phyloP scores from a whole-genome alignment of 2,797 vertebrate species.

The Cirrhinus mrigala region DNA sequence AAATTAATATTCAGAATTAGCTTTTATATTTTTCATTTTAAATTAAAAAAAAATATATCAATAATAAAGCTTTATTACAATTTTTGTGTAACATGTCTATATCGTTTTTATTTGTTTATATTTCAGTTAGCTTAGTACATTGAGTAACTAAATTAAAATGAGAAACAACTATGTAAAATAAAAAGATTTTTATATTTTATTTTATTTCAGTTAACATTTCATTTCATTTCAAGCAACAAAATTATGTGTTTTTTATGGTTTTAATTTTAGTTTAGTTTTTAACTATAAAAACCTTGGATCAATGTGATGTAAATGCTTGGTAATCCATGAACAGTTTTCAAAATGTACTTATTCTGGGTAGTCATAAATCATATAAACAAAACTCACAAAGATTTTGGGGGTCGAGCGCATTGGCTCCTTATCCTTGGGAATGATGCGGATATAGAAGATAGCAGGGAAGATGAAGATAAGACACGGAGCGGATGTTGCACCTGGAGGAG shows the following conservation, averaged over 20 bases:
- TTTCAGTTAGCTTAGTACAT: no score
- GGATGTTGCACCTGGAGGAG: conserved; percentile 90
- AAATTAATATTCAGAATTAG: no score
- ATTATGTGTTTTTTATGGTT: not conserved
- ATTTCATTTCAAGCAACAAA: not conserved
- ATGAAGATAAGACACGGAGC: conserved; percentile 99
- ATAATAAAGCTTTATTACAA: no score
- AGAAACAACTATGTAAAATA: no score
- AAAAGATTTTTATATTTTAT: not conserved
- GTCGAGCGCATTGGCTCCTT: conserved; percentile 88
- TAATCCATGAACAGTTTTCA: not conserved
- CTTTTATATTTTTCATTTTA: no score
- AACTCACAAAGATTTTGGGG: conserved; percentile 91
- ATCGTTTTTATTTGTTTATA: no score
- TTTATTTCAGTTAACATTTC: not conserved
- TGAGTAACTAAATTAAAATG: no score
- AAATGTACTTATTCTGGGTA: not conserved
- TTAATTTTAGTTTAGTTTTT: no score
- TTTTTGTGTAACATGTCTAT: no score
- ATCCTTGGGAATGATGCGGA: conserved; percentile 94
- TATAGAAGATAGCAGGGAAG: conserved; percentile 97
- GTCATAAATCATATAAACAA: not conserved
- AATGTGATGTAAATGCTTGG: not conserved
- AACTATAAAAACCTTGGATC: not conserved
- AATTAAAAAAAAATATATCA: no score